A percentile compares a stretch with the other conserved stretches of the same genome.
phyloP scores from a whole-genome alignment of 2,797 vertebrate genomes.

The Bradypus variegatus region DNA sequence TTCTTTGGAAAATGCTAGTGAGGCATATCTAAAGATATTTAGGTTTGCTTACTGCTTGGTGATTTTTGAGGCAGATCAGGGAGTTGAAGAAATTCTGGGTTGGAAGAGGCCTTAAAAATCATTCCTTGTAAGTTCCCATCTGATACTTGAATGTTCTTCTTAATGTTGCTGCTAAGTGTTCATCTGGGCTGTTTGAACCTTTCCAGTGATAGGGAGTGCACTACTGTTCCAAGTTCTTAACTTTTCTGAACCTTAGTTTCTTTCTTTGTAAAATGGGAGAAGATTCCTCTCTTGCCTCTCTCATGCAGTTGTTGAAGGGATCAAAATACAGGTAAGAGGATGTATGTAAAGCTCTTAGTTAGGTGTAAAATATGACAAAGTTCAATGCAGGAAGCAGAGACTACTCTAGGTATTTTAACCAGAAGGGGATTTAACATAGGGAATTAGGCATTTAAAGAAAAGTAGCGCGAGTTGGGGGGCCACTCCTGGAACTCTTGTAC shows the following conservation, averaged over 20 bases:
- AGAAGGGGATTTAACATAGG: background rate
- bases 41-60: background rate
- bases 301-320: background rate
- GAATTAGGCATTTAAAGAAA: background rate
- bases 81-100: background rate
- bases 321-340: background rate
- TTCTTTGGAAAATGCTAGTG: constrained; percentile 17
- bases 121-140: background rate
- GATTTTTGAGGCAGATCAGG: background rate
- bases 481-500: background rate
- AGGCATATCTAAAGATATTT: background rate
- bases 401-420: background rate
- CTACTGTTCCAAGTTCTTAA: background rate
- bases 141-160: background rate
- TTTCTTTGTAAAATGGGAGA: background rate
- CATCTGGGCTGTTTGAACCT: background rate
- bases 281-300: background rate
- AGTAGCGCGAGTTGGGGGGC: background rate
- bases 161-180: background rate
- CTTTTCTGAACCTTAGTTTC: constrained; percentile 14
- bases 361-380: background rate
- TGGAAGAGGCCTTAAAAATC: background rate
- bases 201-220: background rate
- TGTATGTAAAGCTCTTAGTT: background rate
- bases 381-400: background rate